phyloP scores from a whole-genome alignment of 2,888 invertebrate species.

The Campopleginae sp. region DNA sequence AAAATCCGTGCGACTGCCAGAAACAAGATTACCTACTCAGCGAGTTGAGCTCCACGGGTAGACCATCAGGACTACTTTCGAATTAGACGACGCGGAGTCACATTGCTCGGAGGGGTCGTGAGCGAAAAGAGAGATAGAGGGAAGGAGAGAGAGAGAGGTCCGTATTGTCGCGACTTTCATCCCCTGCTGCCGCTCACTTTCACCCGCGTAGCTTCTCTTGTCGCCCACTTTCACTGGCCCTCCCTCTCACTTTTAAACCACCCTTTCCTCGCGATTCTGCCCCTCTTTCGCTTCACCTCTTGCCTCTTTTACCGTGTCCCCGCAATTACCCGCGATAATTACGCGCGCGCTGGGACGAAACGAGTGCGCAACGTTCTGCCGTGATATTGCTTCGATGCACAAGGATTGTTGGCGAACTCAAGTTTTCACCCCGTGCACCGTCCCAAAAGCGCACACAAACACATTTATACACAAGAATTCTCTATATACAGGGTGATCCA shows the following conservation, averaged over 20 bases:
- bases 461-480: background rate
- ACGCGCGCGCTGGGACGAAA: conserved; percentile 66
- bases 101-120: conserved; percentile 14
- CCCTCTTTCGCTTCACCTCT: conserved; percentile 58
- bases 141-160: conserved; percentile 7
- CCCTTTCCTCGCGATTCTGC: conserved; percentile 37
- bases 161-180: conserved; percentile 47
- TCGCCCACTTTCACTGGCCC: conserved; percentile 35
- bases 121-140: background rate
- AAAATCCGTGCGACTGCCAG: conserved; percentile 57
- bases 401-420: conserved; percentile 67
- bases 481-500: background rate
- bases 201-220: conserved; percentile 48
- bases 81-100: conserved; percentile 62
- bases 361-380: conserved; percentile 63
- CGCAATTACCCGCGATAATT: conserved; percentile 72
- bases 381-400: conserved; percentile 63
- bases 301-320: conserved; percentile 60
- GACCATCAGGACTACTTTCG: conserved; percentile 67
- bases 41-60: conserved; percentile 46
- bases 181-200: conserved; percentile 40
- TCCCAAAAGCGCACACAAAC: background rate
- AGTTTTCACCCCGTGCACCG: conserved; percentile 46
- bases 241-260: conserved; percentile 33
- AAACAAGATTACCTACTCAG: conserved; percentile 75